Percentiles rank a stretch among this genome's conserved stretches.
Evolutionary conservation across 2,888 invertebrate genomes (phyloP).

Genomic region (Drosophila neonasuta): DNA sequence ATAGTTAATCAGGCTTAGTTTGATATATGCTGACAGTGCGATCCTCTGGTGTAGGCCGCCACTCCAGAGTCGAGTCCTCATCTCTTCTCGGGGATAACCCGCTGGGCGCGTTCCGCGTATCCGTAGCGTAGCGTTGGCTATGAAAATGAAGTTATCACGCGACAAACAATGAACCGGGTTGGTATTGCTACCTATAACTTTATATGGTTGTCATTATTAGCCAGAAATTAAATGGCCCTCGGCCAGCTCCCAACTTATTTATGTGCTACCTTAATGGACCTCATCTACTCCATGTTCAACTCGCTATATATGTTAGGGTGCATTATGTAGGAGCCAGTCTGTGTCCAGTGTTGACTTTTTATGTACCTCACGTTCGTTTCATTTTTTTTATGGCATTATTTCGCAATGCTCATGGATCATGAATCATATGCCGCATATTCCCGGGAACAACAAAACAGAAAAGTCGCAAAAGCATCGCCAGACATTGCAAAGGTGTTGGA

Average conservation of each 20-base stretch:
- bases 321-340: background rate
- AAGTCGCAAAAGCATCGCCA: background rate
- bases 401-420: constrained; percentile 39
- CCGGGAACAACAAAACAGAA: constrained; percentile 12
- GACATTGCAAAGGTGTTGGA: constrained; percentile 53
- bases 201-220: constrained; percentile 77
- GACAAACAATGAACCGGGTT: constrained; percentile 65
- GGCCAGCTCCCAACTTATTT: constrained; percentile 63
- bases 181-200: constrained; percentile 65
- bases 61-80: constrained; percentile 14
- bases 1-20: constrained; percentile 79
- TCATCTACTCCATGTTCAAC: constrained; percentile 49
- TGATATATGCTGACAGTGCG: constrained; percentile 77
- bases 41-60: constrained; percentile 64
- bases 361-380: constrained; percentile 22
- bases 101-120: constrained; percentile 63
- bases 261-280: constrained; percentile 75
- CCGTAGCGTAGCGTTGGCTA: constrained; percentile 22
- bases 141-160: constrained; percentile 75
- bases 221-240: constrained; percentile 64
- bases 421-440: constrained; percentile 48
- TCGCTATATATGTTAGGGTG: background rate
- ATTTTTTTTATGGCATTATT: constrained; percentile 56
- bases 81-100: constrained; percentile 26
- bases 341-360: constrained; percentile 44